Evolutionary conservation across 2,797 vertebrate genomes (phyloP).

Genomic region (Pteronotus mesoamericanus): DNA sequence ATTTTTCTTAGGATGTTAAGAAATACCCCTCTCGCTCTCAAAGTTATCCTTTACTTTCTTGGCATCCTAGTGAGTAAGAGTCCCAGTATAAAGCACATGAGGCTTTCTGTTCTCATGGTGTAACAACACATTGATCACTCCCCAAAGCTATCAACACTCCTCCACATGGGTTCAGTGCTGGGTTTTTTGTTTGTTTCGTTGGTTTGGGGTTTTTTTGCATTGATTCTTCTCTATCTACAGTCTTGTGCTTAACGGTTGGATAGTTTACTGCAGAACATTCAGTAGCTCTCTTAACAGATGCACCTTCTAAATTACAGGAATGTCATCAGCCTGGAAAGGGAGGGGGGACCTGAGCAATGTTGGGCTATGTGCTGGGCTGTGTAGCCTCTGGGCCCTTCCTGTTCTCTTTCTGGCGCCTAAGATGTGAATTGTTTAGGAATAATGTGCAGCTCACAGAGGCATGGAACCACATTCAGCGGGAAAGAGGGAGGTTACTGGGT

Average conservation of each 20-base stretch:
- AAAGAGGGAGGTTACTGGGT: background rate
- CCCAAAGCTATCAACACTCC: background rate
- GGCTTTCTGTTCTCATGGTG: background rate
- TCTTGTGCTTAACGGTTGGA: background rate
- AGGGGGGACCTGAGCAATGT: too few species aligned
- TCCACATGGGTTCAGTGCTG: background rate
- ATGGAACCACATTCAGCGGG: background rate
- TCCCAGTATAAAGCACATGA: background rate
- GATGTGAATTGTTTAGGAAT: background rate
- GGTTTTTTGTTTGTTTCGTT: background rate
- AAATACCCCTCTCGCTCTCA: background rate
- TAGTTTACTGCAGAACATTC: background rate
- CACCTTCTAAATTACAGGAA: background rate
- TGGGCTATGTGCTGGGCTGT: background rate
- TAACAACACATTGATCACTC: background rate
- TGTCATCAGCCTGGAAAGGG: accelerated
- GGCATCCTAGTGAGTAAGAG: background rate
- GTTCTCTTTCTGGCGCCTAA: background rate
- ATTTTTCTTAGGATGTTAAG: background rate
- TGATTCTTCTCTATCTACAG: background rate
- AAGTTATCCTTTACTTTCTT: background rate
- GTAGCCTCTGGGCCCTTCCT: too few species aligned
- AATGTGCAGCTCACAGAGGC: background rate
- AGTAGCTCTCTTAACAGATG: background rate
- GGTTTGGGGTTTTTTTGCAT: background rate